These are phyloP conservation scores for Dendroctonus ponderosae DNA, from an alignment of 1,140 invertebrate species.

Conservation along the genomic window DNA sequence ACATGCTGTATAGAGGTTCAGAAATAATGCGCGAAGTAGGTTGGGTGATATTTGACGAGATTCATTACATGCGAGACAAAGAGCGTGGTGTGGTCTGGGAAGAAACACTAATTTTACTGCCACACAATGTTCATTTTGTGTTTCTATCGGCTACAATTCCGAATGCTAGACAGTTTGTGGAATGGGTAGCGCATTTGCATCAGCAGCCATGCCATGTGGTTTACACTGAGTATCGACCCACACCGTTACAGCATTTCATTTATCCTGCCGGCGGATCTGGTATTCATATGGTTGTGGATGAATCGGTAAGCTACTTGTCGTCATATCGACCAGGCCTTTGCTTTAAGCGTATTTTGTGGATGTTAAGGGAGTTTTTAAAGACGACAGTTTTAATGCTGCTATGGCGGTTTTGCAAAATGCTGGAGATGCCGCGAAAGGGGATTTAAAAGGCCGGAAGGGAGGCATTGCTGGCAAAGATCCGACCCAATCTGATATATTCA, in stretches of 20 bases:
- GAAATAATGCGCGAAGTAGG: conserved; percentile 98
- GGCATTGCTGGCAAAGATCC: conserved; percentile 63
- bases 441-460: conserved; percentile 69
- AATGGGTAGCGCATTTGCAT: conserved; percentile 97
- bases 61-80: conserved; percentile 99
- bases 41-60: conserved; percentile 99
- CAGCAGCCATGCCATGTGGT: conserved; percentile 98
- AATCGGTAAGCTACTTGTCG: conserved; percentile 61
- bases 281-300: conserved; percentile 95
- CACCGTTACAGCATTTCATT: conserved; percentile 97
- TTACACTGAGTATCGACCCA: conserved; percentile 97
- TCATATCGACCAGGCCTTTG: background rate
- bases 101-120: conserved; percentile 96
- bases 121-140: conserved; percentile 97
- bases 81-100: conserved; percentile 99
- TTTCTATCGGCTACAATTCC: conserved; percentile 99
- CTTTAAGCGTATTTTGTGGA: background rate
- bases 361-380: conserved; percentile 82
- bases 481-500: conserved; percentile 86
- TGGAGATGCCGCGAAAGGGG: conserved; percentile 74
- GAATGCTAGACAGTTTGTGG: conserved; percentile 96
- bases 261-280: conserved; percentile 93
- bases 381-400: conserved; percentile 96
- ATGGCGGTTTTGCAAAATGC: conserved; percentile 82
- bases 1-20: conserved; percentile 98